Evolutionary conservation across 2,113 vertebrate genomes (phyloP), one percentile per base, ranked within the genome.

Genomic region (Lasiurus cinereus): DNA sequence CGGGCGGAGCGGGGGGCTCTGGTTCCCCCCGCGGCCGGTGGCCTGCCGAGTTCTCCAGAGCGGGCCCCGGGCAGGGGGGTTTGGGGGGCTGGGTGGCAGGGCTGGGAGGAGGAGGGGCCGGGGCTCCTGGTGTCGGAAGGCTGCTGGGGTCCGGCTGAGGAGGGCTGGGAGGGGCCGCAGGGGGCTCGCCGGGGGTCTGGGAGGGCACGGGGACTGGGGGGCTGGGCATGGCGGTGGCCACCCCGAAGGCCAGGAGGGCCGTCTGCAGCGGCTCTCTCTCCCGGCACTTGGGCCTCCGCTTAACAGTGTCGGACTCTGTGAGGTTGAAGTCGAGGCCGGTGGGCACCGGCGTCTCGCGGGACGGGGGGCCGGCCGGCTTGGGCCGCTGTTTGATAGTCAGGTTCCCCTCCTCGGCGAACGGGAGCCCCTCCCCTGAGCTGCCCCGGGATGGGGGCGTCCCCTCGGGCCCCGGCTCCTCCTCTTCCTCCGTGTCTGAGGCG

Each of bases 381-480:
- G 99, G 99, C 31, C 99, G 97, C 97, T 99, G 99, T 90, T 99
- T 99, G 98, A 99, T 99, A 27, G 99, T 99, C 87, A 99, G 98
- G 94, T 99, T 99, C 27, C 99, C 99, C 91, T 99, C 99, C 74
- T 99, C 99, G 0, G 99, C 99, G 4, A 99, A 99, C 0, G 99
- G 99, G 80, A 99, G 98, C 95, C 98, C 99, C 89, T 99, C 99
- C 0, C 98, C 98, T 0, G 99, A 99, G 97, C 98, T 98, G 94
- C 97, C 97, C 64, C 97, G 90, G 33, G 97, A 97, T 0, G 95
- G 97, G 16, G 97, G 69, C 5, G 94, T 95, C 14, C 98, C 98
- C 94, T 98, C 99, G 1, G 98, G 98, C 0, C 98, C 98, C 0
- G 96, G 97, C 13, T 98, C 97, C 14, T 98, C 97, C 36, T 98